Percentiles rank a stretch among this genome's conserved stretches.
Conservation (phyloP, 2,797 vertebrate species). For the Mormyrops attenuatus region DNA sequence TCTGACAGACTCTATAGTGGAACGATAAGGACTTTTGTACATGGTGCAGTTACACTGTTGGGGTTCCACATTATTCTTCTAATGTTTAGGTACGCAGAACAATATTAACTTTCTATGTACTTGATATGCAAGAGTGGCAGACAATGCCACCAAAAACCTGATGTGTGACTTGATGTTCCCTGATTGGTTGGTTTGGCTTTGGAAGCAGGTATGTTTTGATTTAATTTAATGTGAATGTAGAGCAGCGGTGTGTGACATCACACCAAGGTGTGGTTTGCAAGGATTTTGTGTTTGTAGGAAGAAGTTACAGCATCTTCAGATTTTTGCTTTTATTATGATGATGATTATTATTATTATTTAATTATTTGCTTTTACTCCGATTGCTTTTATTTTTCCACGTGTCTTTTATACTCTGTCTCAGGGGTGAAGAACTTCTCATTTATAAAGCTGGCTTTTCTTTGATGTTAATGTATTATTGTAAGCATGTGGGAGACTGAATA, state of each 20-base stretch:
- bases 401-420: neutral
- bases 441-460: neutral
- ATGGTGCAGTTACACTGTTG: neutral
- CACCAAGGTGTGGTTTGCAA: neutral
- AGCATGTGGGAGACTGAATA: constrained; percentile 2
- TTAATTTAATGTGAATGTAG: neutral
- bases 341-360: neutral
- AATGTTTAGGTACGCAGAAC: neutral
- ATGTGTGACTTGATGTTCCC: neutral
- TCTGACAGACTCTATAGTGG: neutral
- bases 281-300: neutral
- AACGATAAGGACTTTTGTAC: neutral
- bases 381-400: neutral
- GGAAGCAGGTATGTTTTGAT: neutral
- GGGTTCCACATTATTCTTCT: neutral
- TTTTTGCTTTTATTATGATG: neutral
- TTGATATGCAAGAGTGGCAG: neutral
- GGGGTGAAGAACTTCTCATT: neutral
- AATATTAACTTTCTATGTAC: neutral
- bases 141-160: neutral
- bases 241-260: neutral
- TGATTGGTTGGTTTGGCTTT: neutral
- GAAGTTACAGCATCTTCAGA: neutral
- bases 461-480: constrained; percentile 1
- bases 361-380: neutral